Evolutionary conservation across 2,888 invertebrate genomes (phyloP).

Genomic region (Ophion obscuratus): DNA sequence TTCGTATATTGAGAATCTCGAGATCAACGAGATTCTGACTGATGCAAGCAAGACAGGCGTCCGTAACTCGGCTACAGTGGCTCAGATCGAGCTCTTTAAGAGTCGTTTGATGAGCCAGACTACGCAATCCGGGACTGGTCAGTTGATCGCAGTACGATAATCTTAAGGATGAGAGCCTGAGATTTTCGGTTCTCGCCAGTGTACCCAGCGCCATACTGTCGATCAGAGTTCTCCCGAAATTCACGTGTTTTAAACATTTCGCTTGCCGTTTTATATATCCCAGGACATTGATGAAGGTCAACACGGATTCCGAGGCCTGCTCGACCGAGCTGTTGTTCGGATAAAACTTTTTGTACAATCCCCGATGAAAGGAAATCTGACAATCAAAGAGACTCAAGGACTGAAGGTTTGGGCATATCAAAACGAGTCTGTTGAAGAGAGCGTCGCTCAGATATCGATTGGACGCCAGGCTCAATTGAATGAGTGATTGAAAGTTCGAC

Average conservation of each 20-base stretch:
- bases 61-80: slow-evolving; percentile 88
- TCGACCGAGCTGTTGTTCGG: slow-evolving; percentile 79
- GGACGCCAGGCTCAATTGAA: slow-evolving; percentile 87
- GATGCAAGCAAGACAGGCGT: slow-evolving; percentile 87
- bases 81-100: slow-evolving; percentile 88
- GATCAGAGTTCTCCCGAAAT: slow-evolving; percentile 89
- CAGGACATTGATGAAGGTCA: slow-evolving; percentile 89
- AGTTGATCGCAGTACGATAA: slow-evolving; percentile 88
- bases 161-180: slow-evolving; percentile 85
- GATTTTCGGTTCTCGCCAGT: slow-evolving; percentile 85
- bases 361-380: slow-evolving; percentile 89
- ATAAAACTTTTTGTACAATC: slow-evolving; percentile 89
- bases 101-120: slow-evolving; percentile 86
- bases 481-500: slow-evolving; percentile 85
- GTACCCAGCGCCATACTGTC: slow-evolving; percentile 87
- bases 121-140: slow-evolving; percentile 86
- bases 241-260: slow-evolving; percentile 86
- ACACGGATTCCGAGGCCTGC: slow-evolving; percentile 87
- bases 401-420: slow-evolving; percentile 86
- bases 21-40: slow-evolving; percentile 86
- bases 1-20: slow-evolving; percentile 87
- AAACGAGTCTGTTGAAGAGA: slow-evolving; percentile 88
- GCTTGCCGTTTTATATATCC: slow-evolving; percentile 86
- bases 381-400: slow-evolving; percentile 88
- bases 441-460: slow-evolving; percentile 91